These are phyloP conservation scores for Lissocephala sabroskyi DNA, from an alignment of 2,888 invertebrate species.

Conservation along the genomic window DNA sequence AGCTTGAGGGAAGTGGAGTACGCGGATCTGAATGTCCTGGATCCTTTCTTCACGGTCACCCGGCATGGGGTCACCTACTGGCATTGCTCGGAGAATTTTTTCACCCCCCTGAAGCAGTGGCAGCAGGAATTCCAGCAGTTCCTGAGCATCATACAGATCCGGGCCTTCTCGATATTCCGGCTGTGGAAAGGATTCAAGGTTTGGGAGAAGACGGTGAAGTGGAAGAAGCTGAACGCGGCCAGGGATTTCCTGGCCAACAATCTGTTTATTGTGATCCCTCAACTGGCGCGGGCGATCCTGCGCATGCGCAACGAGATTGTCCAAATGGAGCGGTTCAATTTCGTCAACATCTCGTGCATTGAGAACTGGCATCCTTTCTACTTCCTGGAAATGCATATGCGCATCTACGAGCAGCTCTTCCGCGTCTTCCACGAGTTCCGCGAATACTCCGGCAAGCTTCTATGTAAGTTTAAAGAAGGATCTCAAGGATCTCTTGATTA, in stretches of 20 bases:
- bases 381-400: conserved; percentile 80
- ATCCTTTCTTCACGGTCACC: conserved; percentile 87
- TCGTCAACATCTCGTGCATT: conserved; percentile 75
- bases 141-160: conserved; percentile 82
- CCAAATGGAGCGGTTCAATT: conserved; percentile 77
- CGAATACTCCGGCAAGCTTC: conserved; percentile 75
- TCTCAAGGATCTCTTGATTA: too few relatives aligned
- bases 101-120: conserved; percentile 85
- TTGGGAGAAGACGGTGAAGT: conserved; percentile 83
- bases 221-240: conserved; percentile 78
- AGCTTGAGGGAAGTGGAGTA: conserved; percentile 84
- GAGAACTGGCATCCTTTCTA: conserved; percentile 77
- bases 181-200: conserved; percentile 87
- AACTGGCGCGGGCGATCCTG: conserved; percentile 81
- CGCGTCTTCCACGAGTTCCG: conserved; percentile 73
- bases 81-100: conserved; percentile 81
- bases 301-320: conserved; percentile 81
- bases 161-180: conserved; percentile 79
- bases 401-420: conserved; percentile 64
- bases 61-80: conserved; percentile 86
- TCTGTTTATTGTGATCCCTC: conserved; percentile 82
- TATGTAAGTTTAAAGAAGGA: conserved; percentile 75
- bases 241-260: conserved; percentile 77
- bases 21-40: conserved; percentile 77
- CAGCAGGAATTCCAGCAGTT: conserved; percentile 88